These are phyloP conservation scores for Leptinotarsa tumamoca DNA, from an alignment of 2,888 invertebrate genomes.

Conservation along the genomic window DNA sequence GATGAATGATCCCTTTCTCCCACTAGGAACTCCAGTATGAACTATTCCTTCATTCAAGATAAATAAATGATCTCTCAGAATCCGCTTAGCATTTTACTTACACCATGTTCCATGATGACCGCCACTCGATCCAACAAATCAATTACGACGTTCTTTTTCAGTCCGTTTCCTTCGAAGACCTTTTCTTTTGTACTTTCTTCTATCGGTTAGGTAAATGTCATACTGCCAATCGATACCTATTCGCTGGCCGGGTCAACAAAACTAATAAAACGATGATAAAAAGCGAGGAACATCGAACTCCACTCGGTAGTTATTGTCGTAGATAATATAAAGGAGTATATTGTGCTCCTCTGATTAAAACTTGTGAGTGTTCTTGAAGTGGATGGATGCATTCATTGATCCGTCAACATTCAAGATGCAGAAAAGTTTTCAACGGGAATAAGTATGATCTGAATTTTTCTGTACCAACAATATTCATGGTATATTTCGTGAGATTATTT, in stretches of 20 bases:
- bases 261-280: conserved; percentile 27
- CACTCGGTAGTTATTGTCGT: conserved; percentile 19
- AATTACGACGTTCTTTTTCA: conserved; percentile 3
- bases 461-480: too few species aligned
- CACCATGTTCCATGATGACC: conserved; percentile 7
- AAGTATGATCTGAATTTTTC: too few species aligned
- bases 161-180: conserved; percentile 26
- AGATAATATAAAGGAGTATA: background rate
- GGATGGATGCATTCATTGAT: background rate
- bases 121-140: conserved; percentile 11
- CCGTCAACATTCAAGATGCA: too few species aligned
- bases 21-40: too few species aligned
- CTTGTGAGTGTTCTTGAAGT: background rate
- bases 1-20: too few species aligned
- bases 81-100: background rate
- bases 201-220: conserved; percentile 43
- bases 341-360: background rate
- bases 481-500: too few species aligned
- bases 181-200: conserved; percentile 32
- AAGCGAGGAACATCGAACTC: conserved; percentile 8
- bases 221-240: conserved; percentile 41
- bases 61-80: background rate
- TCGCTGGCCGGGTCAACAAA: conserved; percentile 41
- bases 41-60: too few species aligned
- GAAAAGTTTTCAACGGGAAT: too few species aligned